Conservation (phyloP, 2,888 invertebrate species). For the Sarcophaga rosellei region DNA sequence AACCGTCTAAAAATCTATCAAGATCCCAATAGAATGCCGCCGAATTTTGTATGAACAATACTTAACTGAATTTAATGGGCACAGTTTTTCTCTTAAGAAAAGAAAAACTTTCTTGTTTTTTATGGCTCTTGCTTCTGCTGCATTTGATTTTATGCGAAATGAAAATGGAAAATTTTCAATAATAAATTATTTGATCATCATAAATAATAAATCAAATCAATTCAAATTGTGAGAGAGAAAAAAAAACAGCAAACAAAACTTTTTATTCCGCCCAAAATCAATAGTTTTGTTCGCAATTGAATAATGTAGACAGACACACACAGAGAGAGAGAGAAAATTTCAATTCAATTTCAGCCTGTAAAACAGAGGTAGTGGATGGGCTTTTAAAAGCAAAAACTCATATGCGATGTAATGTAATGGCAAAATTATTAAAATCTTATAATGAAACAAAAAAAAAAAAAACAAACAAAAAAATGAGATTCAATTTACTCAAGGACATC, state of each 20-base stretch:
- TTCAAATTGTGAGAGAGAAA: background rate
- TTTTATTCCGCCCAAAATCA: slow-evolving; percentile 30
- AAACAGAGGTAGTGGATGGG: background rate
- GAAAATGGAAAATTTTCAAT: slow-evolving; percentile 20
- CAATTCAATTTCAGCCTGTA: background rate
- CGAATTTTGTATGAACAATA: too few relatives aligned
- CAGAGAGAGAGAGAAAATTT: background rate
- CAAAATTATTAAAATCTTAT: too few relatives aligned
- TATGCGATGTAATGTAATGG: background rate
- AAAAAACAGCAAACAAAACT: background rate
- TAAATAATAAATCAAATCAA: slow-evolving; percentile 47
- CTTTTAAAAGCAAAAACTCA: slow-evolving; percentile 2
- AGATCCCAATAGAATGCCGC: too few relatives aligned
- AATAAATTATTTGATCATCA: slow-evolving; percentile 48
- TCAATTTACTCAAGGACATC: background rate
- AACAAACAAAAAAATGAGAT: background rate
- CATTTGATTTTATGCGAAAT: slow-evolving; percentile 1
- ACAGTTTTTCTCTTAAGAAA: background rate
- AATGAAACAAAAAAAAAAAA: too few relatives aligned
- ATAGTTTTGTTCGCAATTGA: slow-evolving; percentile 35
- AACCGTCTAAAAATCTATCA: too few relatives aligned
- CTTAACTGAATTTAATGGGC: too few relatives aligned
- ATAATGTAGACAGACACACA: background rate
- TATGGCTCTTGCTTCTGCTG: slow-evolving; percentile 12
- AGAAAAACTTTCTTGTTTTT: background rate